Conservation (phyloP, 1,140 invertebrate species). For the Panulirus ornatus region DNA sequence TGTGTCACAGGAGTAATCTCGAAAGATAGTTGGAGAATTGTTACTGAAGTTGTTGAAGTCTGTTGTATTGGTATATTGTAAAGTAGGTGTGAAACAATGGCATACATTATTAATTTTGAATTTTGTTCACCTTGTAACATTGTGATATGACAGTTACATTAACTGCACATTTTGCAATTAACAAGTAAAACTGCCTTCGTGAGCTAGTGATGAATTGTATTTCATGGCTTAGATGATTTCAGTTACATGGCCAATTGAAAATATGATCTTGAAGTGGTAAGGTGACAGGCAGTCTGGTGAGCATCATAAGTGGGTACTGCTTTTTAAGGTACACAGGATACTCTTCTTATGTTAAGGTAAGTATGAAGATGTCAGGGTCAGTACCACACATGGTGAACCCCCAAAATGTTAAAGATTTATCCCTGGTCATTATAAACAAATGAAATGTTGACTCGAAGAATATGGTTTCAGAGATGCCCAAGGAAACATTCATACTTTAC, state of each 20-base stretch:
- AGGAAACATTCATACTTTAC: conserved; percentile 23
- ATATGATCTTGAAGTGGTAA: background rate
- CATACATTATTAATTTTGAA: conserved; percentile 27
- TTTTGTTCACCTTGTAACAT: conserved; percentile 11
- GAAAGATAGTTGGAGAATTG: conserved; percentile 37
- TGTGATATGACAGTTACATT: background rate
- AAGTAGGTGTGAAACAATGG: conserved; percentile 35
- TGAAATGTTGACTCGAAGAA: conserved; percentile 28
- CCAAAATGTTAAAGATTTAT: conserved; percentile 23
- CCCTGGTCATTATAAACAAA: conserved; percentile 6
- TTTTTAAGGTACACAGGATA: background rate
- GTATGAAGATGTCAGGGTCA: background rate
- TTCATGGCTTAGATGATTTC: background rate
- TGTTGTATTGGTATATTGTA: conserved; percentile 58
- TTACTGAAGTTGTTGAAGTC: conserved; percentile 47
- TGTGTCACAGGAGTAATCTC: conserved; percentile 30
- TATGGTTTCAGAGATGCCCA: conserved; percentile 35
- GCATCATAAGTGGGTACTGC: background rate
- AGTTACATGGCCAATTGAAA: background rate
- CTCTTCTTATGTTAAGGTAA: background rate
- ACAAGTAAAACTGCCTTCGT: conserved; percentile 22
- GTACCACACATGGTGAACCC: background rate
- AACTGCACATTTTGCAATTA: background rate
- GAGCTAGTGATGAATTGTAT: background rate
- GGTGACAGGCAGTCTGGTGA: background rate